Conservation (phyloP, 2,797 vertebrate genomes). For the Pangasius krempfi region DNA sequence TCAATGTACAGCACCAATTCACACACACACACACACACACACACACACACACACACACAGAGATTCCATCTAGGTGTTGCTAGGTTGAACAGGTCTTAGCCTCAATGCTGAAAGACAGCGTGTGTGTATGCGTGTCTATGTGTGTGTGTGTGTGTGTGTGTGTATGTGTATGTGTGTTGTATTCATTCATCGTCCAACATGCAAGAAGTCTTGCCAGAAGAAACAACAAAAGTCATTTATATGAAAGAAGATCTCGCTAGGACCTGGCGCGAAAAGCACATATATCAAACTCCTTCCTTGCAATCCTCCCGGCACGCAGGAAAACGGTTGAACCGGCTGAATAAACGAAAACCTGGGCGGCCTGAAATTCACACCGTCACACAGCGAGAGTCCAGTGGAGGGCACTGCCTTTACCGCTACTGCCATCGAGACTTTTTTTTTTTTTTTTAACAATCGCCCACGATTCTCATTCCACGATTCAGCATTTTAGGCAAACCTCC, state of each 20-base stretch:
- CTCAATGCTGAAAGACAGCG: neutral
- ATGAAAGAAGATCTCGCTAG: conserved; percentile 47
- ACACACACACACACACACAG: neutral
- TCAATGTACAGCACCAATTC: neutral
- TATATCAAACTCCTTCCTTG: conserved; percentile 63
- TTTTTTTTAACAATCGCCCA: neutral
- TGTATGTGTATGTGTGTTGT: neutral
- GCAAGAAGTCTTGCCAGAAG: conserved; percentile 38
- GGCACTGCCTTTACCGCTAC: conserved; percentile 6
- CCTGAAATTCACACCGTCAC: conserved; percentile 10
- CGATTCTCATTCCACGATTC: neutral
- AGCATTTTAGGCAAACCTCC: conserved; percentile 41
- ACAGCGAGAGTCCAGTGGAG: conserved; percentile 20
- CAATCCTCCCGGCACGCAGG: conserved; percentile 52
- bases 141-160: neutral
- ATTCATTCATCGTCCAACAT: conserved; percentile 30
- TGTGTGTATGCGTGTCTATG: neutral
- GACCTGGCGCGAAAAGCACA: conserved; percentile 36
- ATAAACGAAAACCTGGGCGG: conserved; percentile 59
- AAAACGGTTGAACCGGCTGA: conserved; percentile 60
- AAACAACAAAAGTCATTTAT: conserved; percentile 50
- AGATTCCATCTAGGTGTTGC: conserved; percentile 2
- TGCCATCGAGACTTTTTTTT: neutral
- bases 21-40: neutral
- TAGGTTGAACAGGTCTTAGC: neutral